phyloP scores from a whole-genome alignment of 2,113 vertebrate genomes.

The Planiliza haematocheilus region DNA sequence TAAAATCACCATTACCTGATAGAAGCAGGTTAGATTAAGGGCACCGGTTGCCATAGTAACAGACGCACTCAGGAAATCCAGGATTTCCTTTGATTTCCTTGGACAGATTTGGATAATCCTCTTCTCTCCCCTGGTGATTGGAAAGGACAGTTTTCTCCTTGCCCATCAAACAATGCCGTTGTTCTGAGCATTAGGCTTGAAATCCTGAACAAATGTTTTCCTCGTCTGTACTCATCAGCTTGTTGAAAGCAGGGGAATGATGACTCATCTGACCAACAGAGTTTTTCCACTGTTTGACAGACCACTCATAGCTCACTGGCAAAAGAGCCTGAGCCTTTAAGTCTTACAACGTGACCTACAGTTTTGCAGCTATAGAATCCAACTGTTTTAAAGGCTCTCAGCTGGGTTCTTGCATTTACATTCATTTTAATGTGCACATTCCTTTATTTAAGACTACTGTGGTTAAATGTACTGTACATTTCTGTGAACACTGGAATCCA shows the following conservation, averaged over 20 bases:
- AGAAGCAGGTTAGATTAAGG: background rate
- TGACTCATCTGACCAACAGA: conserved; percentile 60
- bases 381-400: conserved; percentile 5
- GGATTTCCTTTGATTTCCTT: background rate
- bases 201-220: conserved; percentile 1
- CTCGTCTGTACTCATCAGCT: conserved; percentile 20
- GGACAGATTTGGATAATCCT: background rate
- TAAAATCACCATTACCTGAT: background rate
- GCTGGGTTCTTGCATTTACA: background rate
- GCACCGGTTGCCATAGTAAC: background rate
- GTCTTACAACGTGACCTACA: conserved; percentile 13
- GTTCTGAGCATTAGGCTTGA: background rate
- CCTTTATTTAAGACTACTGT: background rate
- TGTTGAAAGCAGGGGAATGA: conserved; percentile 26
- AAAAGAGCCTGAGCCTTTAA: conserved; percentile 4
- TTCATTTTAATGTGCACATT: background rate
- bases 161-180: background rate
- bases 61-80: background rate
- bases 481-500: background rate
- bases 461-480: background rate
- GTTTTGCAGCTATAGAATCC: background rate
- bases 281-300: conserved; percentile 49
- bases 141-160: background rate
- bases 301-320: conserved; percentile 30
- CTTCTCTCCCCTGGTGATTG: background rate